Base-by-base conservation (phyloP, 2,113 vertebrate species). In the Cariama cristata region DNA sequence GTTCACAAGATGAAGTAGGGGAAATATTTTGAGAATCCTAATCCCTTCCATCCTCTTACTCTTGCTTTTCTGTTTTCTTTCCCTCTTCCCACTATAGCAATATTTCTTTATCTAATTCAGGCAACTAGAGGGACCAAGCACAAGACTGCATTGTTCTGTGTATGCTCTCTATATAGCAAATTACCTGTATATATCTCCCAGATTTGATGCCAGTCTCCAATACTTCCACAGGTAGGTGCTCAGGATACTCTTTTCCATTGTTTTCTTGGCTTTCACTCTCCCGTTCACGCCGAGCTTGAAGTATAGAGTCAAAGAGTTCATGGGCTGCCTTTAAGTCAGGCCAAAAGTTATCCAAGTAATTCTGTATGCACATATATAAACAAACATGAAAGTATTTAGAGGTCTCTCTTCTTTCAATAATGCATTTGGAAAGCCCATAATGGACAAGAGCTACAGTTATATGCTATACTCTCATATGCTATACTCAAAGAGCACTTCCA, bases 201-300 rank as follows among this genome's bases (percentile, higher is more conserved):
- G 99, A 99, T 89, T 99, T 99, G 95, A 99, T 99, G 2, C 99
- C 99, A 16, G 99, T 99, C 97, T 99, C 99, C 92, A 99, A 9
- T 23, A 99, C 56, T 75, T 99, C 99, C 33, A 97, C 12, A 12
- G 99, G 98, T 15, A 99, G 97, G 76, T 99, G 99, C 66, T 99
- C 99, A 1, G 97, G 33, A 50, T 98, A 99, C 96, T 99, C 99
- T 23, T 97, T 99, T 6, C 98, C 96, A 0, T 95, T 95, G 79
- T 98, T 98, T 98, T 99, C 99, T 24, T 98, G 98, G 83, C 95
- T 98, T 86, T 99, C 99, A 0, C 83, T 98, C 97, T 99, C 99
- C 64, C 98, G 98, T 72, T 99, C 99, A 21, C 85, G 98, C 17
- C 98, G 98, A 22, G 98, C 98, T 97, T 99, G 99, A 89, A 97